Base-by-base conservation (phyloP, 64 coral and sea anemone species). In the Stichodactyla mertensii region DNA sequence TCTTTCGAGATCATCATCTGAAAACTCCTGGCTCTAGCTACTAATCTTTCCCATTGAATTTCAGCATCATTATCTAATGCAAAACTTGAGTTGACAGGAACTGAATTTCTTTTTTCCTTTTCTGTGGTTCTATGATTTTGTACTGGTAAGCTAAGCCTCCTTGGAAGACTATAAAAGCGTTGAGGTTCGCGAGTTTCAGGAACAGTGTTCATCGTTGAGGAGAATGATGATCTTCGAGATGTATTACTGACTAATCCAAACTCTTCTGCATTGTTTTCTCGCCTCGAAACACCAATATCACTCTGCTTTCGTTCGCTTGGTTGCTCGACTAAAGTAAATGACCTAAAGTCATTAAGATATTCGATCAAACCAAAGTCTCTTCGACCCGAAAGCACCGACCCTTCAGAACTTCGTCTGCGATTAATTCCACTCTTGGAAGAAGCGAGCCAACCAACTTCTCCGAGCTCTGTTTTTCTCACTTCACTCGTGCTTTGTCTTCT, bases 31-130 rank as follows among this genome's bases (percentile, higher is more conserved):
- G 83, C 83, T 62, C 83, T 85, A 3, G 83, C 83, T 9, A 85
- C 83, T 20, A 85, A 20, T 23, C n/a, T 85, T 62, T 85, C 6
- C 83, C 83, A 85, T 14, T 85, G 83, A 9, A 85, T 16, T 6
- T 85, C 83, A 18, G 83, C 61, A 28, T 85, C 55, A 61, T 55
- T 54, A 81, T 81, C 78, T 6, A 81, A 54, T 27, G 6, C 16
- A 81, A 20, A 54, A 81, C 19, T 14, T 31, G 69, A 54, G 16
- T 81, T 55, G 4, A 0, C 16, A 0, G 52, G 52, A 16, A 81
- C 4, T 4, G 78, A 81, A 54, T 81, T 53, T 81, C 78, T 53
- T 12, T 81, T 45, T 16, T 81, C 12, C 12, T 81, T 81, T 22
- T 20, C 20, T 54, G 78, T 54, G 15, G 18, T 20, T 20, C 51